Percentiles rank a stretch among this genome's conserved stretches.
Conservation (phyloP, 2,797 vertebrate genomes). For the Rhinophrynus dorsalis region DNA sequence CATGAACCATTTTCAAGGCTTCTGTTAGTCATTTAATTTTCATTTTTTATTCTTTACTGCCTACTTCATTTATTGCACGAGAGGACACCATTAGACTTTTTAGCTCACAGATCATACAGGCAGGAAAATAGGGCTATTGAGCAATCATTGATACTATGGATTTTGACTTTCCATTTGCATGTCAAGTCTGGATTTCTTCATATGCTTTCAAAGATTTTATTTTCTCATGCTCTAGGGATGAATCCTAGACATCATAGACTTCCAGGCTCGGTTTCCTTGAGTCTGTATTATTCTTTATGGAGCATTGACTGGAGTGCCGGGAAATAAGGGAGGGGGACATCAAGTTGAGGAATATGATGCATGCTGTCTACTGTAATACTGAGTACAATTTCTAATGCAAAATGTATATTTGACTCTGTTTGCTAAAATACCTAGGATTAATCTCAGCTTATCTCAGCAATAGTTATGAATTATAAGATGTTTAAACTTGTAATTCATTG, state of each 20-base stretch:
- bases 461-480: background rate
- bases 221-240: constrained; percentile 3
- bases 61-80: too few species aligned
- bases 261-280: background rate
- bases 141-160: background rate
- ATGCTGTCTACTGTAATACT: background rate
- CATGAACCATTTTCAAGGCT: too few species aligned
- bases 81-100: too few species aligned
- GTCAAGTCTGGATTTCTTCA: background rate
- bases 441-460: background rate
- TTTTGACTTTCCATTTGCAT: constrained; percentile 6
- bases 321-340: background rate
- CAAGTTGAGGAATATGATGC: background rate
- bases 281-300: constrained; percentile 15
- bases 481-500: background rate
- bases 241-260: background rate
- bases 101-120: too few species aligned
- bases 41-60: too few species aligned
- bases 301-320: background rate
- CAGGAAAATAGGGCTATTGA: background rate
- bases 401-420: background rate
- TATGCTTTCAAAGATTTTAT: background rate
- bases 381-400: background rate
- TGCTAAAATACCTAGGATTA: background rate
- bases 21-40: too few species aligned